phyloP scores from a whole-genome alignment of 2,113 vertebrate species.

The Sinocyclocheilus anophthalmus region DNA sequence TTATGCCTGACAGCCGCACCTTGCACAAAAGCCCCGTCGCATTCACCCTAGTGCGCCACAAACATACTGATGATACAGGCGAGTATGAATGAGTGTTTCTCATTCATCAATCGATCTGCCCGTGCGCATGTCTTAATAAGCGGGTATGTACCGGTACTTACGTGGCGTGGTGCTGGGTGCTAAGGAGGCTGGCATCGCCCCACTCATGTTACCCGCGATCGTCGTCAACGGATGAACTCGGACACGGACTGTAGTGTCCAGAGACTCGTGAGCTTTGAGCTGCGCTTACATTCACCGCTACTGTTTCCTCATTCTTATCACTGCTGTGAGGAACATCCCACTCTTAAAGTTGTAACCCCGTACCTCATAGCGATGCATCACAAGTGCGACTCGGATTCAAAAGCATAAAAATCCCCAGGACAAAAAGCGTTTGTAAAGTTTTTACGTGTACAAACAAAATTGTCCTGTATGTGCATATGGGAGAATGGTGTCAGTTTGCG shows the following conservation, averaged over 20 bases:
- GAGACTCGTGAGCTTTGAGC: neutral
- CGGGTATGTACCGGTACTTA: conserved; percentile 35
- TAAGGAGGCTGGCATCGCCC: conserved; percentile 40
- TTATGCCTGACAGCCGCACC: neutral
- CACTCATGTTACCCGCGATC: neutral
- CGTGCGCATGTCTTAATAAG: neutral
- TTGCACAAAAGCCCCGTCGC: neutral
- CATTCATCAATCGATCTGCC: neutral
- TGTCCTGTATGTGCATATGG: neutral
- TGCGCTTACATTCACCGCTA: neutral
- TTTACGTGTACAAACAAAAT: neutral
- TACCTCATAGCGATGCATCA: neutral
- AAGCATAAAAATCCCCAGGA: neutral
- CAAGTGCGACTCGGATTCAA: neutral
- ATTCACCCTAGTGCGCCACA: neutral
- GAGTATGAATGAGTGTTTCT: neutral
- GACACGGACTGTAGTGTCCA: neutral
- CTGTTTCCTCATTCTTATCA: conserved; percentile 62
- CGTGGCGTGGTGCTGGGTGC: neutral
- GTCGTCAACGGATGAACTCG: neutral
- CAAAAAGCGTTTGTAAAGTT: neutral
- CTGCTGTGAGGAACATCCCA: conserved; percentile 44
- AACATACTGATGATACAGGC: neutral
- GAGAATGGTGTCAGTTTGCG: neutral
- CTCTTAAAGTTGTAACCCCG: conserved; percentile 45